Base-by-base conservation (phyloP, 2,797 vertebrate species). In the Sylvilagus floridanus region DNA sequence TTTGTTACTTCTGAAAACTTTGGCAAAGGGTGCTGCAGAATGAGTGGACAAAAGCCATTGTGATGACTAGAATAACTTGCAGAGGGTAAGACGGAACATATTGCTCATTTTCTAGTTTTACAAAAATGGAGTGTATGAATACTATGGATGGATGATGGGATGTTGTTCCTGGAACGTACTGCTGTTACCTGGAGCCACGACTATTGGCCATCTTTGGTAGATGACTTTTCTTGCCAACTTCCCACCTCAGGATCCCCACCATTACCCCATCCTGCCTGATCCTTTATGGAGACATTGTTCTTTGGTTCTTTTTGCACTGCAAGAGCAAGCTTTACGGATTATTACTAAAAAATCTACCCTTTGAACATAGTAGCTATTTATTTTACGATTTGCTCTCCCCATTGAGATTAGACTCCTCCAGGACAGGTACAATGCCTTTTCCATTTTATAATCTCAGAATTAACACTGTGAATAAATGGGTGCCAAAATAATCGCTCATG, bases 1-100 rank as follows among this genome's bases (percentile, higher is more conserved):
- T 76, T 73, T 91, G 0, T 95, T 97, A 95, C 68, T 97, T 96
- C 79, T 95, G 50, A 50, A 95, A 95, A 60, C 7, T 14, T 92
- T 97, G 79, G 73, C n/a, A 71, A 62, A 85, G 50, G 71, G 17
- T 65, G 28, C 8, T 62, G 17, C 5, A 88, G 91, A 95, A 83
- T 91, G 95, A 92, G 52, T 95, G 84, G 3, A 62, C 24, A 21
- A 92, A 84, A 84, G 92, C 77, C 62, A 93, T 77, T 17, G 82
- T 81, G 95, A 95, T 83, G 72, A 83, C 8, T 66, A 24, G 97
- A 92, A 85, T 97, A 84, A 82, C 95, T 97, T 71, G 16, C 62
- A 91, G 52, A 95, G 84, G 52, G 17, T 91, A 88, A 82, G 60
- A 86, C 95, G 69, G n/a, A 95, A 79, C n/a, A 47, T 88, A 86